Evolutionary conservation across 2,888 invertebrate species (phyloP).

Genomic region (Geophilus truncorum): DNA sequence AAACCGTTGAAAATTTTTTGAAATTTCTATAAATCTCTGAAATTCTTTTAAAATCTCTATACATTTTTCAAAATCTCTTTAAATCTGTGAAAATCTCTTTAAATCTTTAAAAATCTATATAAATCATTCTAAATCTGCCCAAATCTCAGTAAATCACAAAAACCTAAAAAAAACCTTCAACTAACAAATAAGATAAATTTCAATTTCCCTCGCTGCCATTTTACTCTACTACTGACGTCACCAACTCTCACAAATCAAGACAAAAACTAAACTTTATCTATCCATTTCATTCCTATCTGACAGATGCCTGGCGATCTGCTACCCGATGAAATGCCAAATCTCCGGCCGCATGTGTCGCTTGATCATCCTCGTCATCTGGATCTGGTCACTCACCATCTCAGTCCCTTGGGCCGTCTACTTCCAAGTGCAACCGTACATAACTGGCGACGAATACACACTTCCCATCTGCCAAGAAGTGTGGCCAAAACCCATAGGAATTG

Average conservation of each 20-base stretch:
- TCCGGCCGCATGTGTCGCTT: constrained; percentile 49
- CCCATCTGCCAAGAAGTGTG: constrained; percentile 40
- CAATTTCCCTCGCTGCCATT: no score
- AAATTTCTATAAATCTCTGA: no score
- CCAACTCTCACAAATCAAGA: neutral
- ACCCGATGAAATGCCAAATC: constrained; percentile 52
- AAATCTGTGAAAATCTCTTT: no score
- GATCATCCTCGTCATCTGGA: constrained; percentile 52
- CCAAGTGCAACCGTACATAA: constrained; percentile 48
- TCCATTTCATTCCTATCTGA: neutral
- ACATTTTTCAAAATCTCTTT: no score
- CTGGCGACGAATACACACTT: constrained; percentile 37
- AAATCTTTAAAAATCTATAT: no score
- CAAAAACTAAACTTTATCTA: no score
- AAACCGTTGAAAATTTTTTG: no score
- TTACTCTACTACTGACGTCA: neutral
- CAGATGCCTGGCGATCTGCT: constrained; percentile 51
- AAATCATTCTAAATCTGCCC: no score
- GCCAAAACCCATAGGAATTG: no score
- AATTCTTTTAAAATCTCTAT: no score
- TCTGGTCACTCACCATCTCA: constrained; percentile 51
- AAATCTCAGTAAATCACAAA: no score
- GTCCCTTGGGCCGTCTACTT: constrained; percentile 55
- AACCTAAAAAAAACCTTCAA: neutral
- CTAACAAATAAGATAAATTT: neutral